Conservation (phyloP, 1,140 invertebrate genomes). For the Drepana arcuata region DNA sequence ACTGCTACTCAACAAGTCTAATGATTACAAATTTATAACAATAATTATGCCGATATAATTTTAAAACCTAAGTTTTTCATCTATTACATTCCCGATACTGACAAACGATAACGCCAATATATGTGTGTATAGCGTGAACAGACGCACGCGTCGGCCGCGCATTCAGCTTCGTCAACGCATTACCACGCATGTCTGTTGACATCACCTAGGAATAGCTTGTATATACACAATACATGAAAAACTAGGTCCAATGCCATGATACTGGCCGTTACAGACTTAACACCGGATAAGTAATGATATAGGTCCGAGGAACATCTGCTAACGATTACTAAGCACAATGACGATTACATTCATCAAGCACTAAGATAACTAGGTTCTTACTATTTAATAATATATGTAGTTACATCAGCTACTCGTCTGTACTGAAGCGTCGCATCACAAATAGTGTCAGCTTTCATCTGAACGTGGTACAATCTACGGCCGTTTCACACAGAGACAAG, state of each 20-base stretch:
- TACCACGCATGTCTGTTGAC: constrained; percentile 18
- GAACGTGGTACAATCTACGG: no score
- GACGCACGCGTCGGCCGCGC: constrained; percentile 18
- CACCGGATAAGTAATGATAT: constrained; percentile 37
- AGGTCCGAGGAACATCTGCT: constrained; percentile 59
- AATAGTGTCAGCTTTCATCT: no score
- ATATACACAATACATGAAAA: constrained; percentile 20
- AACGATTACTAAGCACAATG: constrained; percentile 68
- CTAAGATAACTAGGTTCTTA: constrained; percentile 52
- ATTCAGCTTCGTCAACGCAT: constrained; percentile 14
- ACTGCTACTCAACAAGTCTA: constrained; percentile 65
- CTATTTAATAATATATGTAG: constrained; percentile 32
- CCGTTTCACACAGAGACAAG: no score
- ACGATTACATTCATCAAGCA: constrained; percentile 66
- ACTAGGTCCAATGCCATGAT: constrained; percentile 7
- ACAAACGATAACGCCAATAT: constrained; percentile 47
- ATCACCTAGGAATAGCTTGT: constrained; percentile 30
- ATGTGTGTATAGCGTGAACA: constrained; percentile 31
- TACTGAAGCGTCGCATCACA: constrained; percentile 56
- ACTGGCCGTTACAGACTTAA: constrained; percentile 12
- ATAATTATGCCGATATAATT: constrained; percentile 63
- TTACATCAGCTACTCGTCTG: constrained; percentile 57
- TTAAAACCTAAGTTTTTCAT: constrained; percentile 42
- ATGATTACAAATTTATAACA: constrained; percentile 62
- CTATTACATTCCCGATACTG: constrained; percentile 34